Evolutionary conservation across 1,140 invertebrate species (phyloP).

Genomic region (Rhopalosiphum maidis): DNA sequence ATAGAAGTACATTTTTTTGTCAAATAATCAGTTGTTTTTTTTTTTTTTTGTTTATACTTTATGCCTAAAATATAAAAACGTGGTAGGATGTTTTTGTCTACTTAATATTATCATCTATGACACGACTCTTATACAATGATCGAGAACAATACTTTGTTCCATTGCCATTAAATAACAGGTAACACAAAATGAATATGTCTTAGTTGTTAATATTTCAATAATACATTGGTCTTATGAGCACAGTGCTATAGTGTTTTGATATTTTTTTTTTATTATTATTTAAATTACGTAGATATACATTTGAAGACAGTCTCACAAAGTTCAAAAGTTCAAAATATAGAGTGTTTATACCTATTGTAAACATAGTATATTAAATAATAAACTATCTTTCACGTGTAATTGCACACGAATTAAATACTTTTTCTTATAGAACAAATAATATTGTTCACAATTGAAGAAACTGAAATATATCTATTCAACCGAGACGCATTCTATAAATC

Average conservation of each 20-base stretch:
- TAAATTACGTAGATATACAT: background rate
- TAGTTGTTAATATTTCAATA: background rate
- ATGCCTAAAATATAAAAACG: background rate
- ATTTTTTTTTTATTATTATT: background rate
- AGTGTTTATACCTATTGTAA: background rate
- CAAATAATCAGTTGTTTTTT: background rate
- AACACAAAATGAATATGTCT: background rate
- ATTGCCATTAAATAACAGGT: background rate
- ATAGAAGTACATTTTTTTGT: background rate
- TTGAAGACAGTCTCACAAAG: background rate
- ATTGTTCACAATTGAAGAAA: background rate
- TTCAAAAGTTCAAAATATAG: background rate
- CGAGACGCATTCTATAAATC: background rate
- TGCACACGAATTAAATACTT: background rate
- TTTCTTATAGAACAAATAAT: background rate
- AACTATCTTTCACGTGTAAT: background rate
- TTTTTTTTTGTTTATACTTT: background rate
- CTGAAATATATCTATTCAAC: constrained; percentile 5
- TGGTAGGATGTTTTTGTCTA: background rate
- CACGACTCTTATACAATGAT: background rate
- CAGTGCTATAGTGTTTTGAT: background rate
- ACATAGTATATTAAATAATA: background rate
- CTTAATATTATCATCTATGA: background rate
- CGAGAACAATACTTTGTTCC: background rate
- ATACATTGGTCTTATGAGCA: background rate